Conservation (phyloP, 2,113 vertebrate genomes). For the Silurus asotus region DNA sequence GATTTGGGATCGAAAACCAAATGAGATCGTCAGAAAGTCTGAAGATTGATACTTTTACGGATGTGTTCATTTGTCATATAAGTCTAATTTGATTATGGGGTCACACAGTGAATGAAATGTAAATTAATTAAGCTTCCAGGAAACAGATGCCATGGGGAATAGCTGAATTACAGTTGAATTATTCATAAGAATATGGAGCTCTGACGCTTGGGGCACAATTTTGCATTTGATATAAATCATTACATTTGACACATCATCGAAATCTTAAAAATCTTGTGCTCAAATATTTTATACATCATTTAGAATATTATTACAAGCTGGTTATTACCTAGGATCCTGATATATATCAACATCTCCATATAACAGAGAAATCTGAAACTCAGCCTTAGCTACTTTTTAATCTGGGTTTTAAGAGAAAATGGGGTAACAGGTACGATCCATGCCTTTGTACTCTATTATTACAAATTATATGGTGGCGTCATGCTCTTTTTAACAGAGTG, state of each 20-base stretch:
- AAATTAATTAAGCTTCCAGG: slow-evolving; percentile 53
- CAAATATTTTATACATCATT: slow-evolving; percentile 43
- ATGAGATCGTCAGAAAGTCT: not conserved
- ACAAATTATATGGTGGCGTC: slow-evolving; percentile 22
- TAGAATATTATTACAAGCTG: slow-evolving; percentile 27
- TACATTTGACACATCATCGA: slow-evolving; percentile 46
- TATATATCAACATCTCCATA: not conserved
- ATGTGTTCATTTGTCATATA: slow-evolving; percentile 51
- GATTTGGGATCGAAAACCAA: not conserved
- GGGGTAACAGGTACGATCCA: slow-evolving; percentile 8
- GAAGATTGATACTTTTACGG: slow-evolving; percentile 38
- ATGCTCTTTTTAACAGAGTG: slow-evolving; percentile 39
- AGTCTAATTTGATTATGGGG: slow-evolving; percentile 58
- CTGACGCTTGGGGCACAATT: slow-evolving; percentile 49
- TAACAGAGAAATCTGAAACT: not conserved
- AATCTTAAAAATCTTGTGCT: slow-evolving; percentile 37
- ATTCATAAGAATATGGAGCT: slow-evolving; percentile 55
- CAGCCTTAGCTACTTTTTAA: slow-evolving; percentile 6
- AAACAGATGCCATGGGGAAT: slow-evolving; percentile 58
- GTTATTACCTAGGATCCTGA: not conserved
- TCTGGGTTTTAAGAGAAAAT: slow-evolving; percentile 2
- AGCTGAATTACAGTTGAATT: slow-evolving; percentile 57
- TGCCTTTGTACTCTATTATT: slow-evolving; percentile 21
- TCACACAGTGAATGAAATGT: slow-evolving; percentile 55
- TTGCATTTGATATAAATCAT: slow-evolving; percentile 54